phyloP scores from a whole-genome alignment of 2,113 vertebrate genomes.

The Mesocricetus auratus region DNA sequence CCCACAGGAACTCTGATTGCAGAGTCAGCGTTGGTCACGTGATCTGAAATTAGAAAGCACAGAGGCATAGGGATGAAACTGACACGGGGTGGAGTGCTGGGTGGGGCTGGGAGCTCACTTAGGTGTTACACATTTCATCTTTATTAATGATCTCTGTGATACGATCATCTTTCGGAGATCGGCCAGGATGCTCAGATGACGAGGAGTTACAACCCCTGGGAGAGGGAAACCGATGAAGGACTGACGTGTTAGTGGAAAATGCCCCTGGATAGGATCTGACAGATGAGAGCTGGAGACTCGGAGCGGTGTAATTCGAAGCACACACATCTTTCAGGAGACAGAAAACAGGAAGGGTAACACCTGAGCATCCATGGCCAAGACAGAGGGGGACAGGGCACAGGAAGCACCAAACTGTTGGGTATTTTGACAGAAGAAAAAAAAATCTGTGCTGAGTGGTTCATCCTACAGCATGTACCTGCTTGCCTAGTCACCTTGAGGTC shows the following conservation, averaged over 20 bases:
- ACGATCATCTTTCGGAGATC: conserved; percentile 58
- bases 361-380: not conserved
- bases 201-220: conserved; percentile 37
- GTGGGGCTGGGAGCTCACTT: conserved; percentile 39
- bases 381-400: not conserved
- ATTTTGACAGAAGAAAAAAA: conserved; percentile 30
- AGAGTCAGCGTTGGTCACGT: not conserved
- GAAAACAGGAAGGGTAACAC: conserved; percentile 25
- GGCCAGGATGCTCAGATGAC: conserved; percentile 33
- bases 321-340: not conserved
- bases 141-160: conserved; percentile 57
- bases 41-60: conserved; percentile 47
- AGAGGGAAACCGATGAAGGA: conserved; percentile 51
- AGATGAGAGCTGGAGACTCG: not conserved
- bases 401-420: not conserved
- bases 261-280: not conserved
- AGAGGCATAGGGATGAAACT: conserved; percentile 27
- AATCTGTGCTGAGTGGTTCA: conserved; percentile 29
- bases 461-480: not conserved
- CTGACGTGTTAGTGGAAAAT: conserved; percentile 37
- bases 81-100: conserved; percentile 29
- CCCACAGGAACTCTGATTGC: not conserved
- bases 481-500: not conserved
- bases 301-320: conserved; percentile 1
- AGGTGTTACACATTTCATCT: conserved; percentile 40